These are phyloP conservation scores for Rhinatrema bivittatum DNA, from an alignment of 2,797 vertebrate species.

Conservation along the genomic window DNA sequence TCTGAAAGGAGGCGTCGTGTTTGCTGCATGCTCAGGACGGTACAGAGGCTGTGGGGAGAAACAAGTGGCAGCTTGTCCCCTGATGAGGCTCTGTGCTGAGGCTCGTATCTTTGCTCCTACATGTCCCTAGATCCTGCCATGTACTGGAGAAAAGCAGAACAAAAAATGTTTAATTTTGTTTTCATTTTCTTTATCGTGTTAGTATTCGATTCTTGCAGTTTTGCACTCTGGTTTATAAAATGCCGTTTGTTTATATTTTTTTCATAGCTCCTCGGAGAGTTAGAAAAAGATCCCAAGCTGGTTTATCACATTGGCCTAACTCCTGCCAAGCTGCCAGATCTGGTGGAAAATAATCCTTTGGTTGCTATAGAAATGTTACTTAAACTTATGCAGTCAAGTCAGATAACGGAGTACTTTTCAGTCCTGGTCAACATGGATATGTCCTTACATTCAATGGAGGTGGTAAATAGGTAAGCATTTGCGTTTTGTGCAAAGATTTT, in stretches of 20 bases:
- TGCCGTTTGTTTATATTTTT: background rate
- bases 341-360: constrained; percentile 97
- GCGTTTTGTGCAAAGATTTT: too few species aligned
- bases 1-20: too few species aligned
- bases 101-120: too few species aligned
- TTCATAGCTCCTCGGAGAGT: constrained; percentile 81
- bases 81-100: too few species aligned
- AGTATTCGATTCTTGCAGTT: background rate
- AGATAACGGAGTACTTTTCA: constrained; percentile 97
- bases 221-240: background rate
- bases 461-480: constrained; percentile 84
- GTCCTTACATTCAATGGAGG: constrained; percentile 98
- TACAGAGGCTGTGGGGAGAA: too few species aligned
- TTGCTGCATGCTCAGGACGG: too few species aligned
- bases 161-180: constrained; percentile 3
- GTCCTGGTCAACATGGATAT: constrained; percentile 98
- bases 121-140: too few species aligned
- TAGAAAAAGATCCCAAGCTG: constrained; percentile 93
- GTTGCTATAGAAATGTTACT: constrained; percentile 97
- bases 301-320: constrained; percentile 94
- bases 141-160: too few species aligned
- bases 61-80: too few species aligned
- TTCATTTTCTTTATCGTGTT: background rate
- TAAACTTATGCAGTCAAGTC: constrained; percentile 97
- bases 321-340: constrained; percentile 88